Percentiles rank a stretch among this genome's conserved stretches.
Conservation (phyloP, 1,140 invertebrate genomes). For the Orius insidiosus region DNA sequence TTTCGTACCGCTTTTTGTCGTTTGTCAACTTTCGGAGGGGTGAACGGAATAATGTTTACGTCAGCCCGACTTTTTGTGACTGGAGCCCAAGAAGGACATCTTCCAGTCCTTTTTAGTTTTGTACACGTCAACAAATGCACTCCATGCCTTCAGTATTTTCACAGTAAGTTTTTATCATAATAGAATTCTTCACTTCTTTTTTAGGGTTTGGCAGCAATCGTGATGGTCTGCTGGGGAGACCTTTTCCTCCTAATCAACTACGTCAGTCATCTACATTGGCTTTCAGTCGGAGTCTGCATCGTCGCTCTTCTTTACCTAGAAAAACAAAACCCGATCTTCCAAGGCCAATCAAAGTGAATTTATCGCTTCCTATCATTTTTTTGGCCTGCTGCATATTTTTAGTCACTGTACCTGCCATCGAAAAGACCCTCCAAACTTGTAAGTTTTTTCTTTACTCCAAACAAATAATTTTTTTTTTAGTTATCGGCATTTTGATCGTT, state of each 20-base stretch:
- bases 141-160: slow-evolving; percentile 67
- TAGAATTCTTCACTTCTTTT: slow-evolving; percentile 23
- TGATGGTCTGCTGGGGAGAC: slow-evolving; percentile 52
- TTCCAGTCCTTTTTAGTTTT: slow-evolving; percentile 60
- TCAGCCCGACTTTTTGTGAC: slow-evolving; percentile 59
- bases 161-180: slow-evolving; percentile 34
- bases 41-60: slow-evolving; percentile 84
- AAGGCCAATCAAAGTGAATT: slow-evolving; percentile 62
- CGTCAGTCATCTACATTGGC: slow-evolving; percentile 61
- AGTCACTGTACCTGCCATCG: slow-evolving; percentile 32
- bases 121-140: slow-evolving; percentile 58
- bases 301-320: slow-evolving; percentile 63
- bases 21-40: slow-evolving; percentile 68
- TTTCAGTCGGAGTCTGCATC: slow-evolving; percentile 57
- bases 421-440: slow-evolving; percentile 25
- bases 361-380: slow-evolving; percentile 33
- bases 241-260: slow-evolving; percentile 59
- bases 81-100: slow-evolving; percentile 65
- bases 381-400: slow-evolving; percentile 33
- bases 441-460: slow-evolving; percentile 10
- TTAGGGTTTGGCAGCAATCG: slow-evolving; percentile 50
- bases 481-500: slow-evolving; percentile 27
- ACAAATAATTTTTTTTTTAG: slow-evolving; percentile 18
- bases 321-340: slow-evolving; percentile 49
- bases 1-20: slow-evolving; percentile 77